A percentile compares a stretch with the other conserved stretches of the same genome.
Evolutionary conservation across 2,113 vertebrate species (phyloP).

Genomic region (Ptychochromis oligacanthus): DNA sequence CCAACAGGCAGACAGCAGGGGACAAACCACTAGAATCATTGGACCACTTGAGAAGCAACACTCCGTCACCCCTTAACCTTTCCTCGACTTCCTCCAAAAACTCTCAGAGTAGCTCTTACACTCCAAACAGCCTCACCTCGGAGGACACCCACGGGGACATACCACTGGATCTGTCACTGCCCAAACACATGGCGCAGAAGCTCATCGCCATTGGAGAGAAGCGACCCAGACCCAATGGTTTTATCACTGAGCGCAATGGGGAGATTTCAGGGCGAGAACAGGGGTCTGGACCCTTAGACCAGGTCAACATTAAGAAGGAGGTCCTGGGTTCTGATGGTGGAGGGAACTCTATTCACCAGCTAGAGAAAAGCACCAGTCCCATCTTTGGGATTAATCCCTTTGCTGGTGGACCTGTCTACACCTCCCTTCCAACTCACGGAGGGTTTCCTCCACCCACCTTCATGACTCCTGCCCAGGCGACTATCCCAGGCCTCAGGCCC

Average conservation of each 20-base stretch:
- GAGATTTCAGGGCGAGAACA: conserved; percentile 84
- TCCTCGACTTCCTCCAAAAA: conserved; percentile 96
- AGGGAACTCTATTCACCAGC: conserved; percentile 59
- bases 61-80: conserved; percentile 95
- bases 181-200: conserved; percentile 92
- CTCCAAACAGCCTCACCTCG: conserved; percentile 93
- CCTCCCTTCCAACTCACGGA: conserved; percentile 91
- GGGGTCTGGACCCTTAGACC: conserved; percentile 87
- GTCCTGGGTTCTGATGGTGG: conserved; percentile 84
- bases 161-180: conserved; percentile 96
- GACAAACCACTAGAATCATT: conserved; percentile 82
- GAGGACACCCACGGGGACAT: conserved; percentile 91
- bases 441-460: conserved; percentile 93
- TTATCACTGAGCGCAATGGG: conserved; percentile 85
- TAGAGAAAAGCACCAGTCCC: conserved; percentile 93
- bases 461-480: conserved; percentile 92
- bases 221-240: conserved; percentile 86
- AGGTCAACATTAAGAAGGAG: conserved; percentile 95
- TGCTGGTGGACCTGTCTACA: conserved; percentile 89
- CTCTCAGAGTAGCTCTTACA: conserved; percentile 96
- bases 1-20: conserved; percentile 82
- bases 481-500: conserved; percentile 90
- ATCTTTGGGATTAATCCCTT: conserved; percentile 94
- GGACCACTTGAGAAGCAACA: conserved; percentile 94
- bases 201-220: conserved; percentile 86